These are phyloP conservation scores for Andrena bucephala DNA, from an alignment of 2,888 invertebrate genomes.

Conservation along the genomic window DNA sequence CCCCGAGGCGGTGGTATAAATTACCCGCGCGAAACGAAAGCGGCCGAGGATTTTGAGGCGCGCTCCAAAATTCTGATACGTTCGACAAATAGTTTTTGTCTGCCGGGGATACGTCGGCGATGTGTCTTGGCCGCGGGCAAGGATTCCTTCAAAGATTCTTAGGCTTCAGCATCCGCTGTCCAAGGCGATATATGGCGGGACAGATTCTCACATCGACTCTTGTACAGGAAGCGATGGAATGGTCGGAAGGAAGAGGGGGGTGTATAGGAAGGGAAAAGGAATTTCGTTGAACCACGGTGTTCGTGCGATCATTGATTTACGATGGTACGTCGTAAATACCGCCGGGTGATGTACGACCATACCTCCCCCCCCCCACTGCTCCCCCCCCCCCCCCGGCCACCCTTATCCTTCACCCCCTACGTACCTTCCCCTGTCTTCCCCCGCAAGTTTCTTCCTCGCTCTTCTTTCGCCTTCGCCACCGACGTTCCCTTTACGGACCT, in stretches of 20 bases:
- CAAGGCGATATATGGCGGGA: constrained; percentile 51
- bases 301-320: constrained; percentile 79
- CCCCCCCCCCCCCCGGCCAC: constrained; percentile 21
- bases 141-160: constrained; percentile 64
- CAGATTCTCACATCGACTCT: constrained; percentile 64
- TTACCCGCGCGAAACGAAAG: neutral
- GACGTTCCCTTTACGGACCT: constrained; percentile 73
- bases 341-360: constrained; percentile 76
- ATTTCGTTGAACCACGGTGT: constrained; percentile 75
- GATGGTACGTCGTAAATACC: constrained; percentile 78
- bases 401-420: constrained; percentile 21
- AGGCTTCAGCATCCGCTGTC: constrained; percentile 58
- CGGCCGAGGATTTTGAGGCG: constrained; percentile 6
- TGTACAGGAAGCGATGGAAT: constrained; percentile 67
- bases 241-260: constrained; percentile 61
- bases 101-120: constrained; percentile 48
- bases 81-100: constrained; percentile 55
- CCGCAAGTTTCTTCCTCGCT: constrained; percentile 60
- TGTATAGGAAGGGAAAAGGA: constrained; percentile 72
- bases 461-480: constrained; percentile 68
- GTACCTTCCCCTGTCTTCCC: constrained; percentile 23
- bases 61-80: constrained; percentile 25
- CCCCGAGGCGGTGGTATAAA: neutral
- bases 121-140: constrained; percentile 32
- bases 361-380: constrained; percentile 37